Base-by-base conservation (phyloP, 2,888 invertebrate genomes). In the Antheraea yamamai region DNA sequence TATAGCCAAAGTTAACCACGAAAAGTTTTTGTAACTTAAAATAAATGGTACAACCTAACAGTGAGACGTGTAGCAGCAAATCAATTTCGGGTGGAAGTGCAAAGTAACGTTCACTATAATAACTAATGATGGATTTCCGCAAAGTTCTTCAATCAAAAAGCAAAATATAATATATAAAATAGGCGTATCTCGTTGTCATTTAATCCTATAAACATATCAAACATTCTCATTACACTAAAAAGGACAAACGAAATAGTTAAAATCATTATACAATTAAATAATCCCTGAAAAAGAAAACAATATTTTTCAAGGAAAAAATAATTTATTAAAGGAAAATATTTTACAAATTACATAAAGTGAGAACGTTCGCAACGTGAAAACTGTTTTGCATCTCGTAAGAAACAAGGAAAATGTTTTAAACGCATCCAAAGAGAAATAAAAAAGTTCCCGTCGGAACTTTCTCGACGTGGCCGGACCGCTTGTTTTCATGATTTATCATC, bases 321-420 rank as follows among this genome's bases (percentile, higher is more conserved):
- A 39, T 39, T 71, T 72, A 26, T 74, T 47, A 72, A 70, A 18
- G 70, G 39, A 70, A 70, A 70, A 70, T 39, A 39, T 39, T 70
- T 70, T 39, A 47, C 39, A 70, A 70, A 70, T 70, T 70, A 70
- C 74, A 71, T 72, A 71, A 75, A 75, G 74, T 72, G 74, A 39
- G 74, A 72, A 72, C 72, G 58, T 58, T 70, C 18, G 26, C 72
- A 72, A 75, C 72, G 61, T 75, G 70, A 71, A 55, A 73, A 73
- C 58, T 75, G 75, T 73, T 75, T 75, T 70, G 58, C 73, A 70
- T 75, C 75, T 55, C 52, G 68, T 66, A 75, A 58, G 52, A 73
- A 75, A 75, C 75, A 73, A 39, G 73, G 75, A 68, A 75, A 75
- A 75, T 75, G 73, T 73, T 75, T 76, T 74, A 76, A 76, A 73